phyloP scores from a whole-genome alignment of 2,113 vertebrate species.

The Laticauda laticaudata region DNA sequence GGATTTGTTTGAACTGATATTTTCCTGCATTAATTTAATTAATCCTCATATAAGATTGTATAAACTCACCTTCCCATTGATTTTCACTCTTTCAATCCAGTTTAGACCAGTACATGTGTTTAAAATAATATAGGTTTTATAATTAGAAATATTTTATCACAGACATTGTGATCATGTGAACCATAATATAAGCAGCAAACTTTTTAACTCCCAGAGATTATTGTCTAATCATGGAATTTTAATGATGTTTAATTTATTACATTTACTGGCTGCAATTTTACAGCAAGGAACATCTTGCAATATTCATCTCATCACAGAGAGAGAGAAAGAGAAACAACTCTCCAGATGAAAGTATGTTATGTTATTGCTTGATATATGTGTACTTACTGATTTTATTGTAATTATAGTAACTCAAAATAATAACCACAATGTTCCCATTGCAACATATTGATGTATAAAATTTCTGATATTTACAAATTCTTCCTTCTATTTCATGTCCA shows the following conservation, averaged over 20 bases:
- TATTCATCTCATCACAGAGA: background rate
- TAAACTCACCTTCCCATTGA: constrained; percentile 16
- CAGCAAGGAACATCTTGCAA: background rate
- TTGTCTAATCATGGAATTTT: constrained; percentile 18
- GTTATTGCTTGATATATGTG: constrained; percentile 25
- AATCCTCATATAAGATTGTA: constrained; percentile 22
- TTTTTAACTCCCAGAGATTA: constrained; percentile 29
- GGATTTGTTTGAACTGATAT: constrained; percentile 1
- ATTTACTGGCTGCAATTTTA: background rate
- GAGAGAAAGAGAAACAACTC: background rate
- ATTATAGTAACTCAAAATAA: background rate
- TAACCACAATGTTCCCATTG: background rate
- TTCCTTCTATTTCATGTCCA: background rate
- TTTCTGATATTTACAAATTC: background rate
- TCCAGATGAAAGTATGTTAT: constrained; percentile 5
- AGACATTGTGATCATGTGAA: constrained; percentile 17
- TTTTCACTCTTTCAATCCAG: constrained; percentile 29
- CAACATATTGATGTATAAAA: background rate
- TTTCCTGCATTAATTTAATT: constrained; percentile 24
- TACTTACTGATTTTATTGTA: background rate
- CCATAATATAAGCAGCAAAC: constrained; percentile 20
- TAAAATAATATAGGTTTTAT: constrained; percentile 18
- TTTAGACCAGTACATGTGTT: constrained; percentile 8
- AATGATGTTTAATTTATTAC: constrained; percentile 37
- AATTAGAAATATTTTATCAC: constrained; percentile 33